phyloP scores from a whole-genome alignment of 2,113 vertebrate species.

The Gadus macrocephalus region DNA sequence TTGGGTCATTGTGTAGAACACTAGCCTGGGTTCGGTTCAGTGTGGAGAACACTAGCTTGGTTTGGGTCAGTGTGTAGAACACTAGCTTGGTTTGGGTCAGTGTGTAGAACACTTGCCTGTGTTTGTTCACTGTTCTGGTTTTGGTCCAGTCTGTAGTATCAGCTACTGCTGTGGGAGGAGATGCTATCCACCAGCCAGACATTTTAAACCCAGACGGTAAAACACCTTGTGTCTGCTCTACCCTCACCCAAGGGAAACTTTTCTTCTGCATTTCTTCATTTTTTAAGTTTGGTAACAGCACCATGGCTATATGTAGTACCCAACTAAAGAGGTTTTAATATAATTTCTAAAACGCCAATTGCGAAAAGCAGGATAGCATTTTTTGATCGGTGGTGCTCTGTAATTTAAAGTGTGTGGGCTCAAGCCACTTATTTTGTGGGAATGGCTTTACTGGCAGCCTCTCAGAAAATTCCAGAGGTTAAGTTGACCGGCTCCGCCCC shows the following conservation, averaged over 20 bases:
- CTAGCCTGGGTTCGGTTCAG: no score
- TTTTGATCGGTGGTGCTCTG: slow-evolving; percentile 60
- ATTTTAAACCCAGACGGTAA: slow-evolving; percentile 7
- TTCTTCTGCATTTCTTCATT: slow-evolving; percentile 1
- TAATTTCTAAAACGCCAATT: slow-evolving; percentile 63
- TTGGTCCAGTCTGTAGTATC: slow-evolving; percentile 20
- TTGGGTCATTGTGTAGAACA: no score
- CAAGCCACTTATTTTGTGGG: slow-evolving; percentile 74
- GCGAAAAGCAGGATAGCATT: slow-evolving; percentile 64
- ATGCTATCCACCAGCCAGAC: slow-evolving; percentile 40
- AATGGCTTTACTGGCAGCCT: slow-evolving; percentile 57
- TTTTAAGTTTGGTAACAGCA: not conserved
- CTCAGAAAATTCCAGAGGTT: slow-evolving; percentile 44
- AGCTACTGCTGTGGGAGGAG: slow-evolving; percentile 25
- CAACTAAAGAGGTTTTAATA: slow-evolving; percentile 61
- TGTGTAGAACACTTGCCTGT: no score
- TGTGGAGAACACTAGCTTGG: no score
- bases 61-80: no score
- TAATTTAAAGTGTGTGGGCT: slow-evolving; percentile 67
- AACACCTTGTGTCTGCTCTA: slow-evolving; percentile 3
- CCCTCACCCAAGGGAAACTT: not conserved
- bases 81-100: no score
- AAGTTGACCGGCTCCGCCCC: no score
- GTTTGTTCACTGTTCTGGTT: no score
- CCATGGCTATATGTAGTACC: slow-evolving; percentile 26